phyloP scores from a whole-genome alignment of 2,888 invertebrate genomes.

The Drosophila trichaetosa region DNA sequence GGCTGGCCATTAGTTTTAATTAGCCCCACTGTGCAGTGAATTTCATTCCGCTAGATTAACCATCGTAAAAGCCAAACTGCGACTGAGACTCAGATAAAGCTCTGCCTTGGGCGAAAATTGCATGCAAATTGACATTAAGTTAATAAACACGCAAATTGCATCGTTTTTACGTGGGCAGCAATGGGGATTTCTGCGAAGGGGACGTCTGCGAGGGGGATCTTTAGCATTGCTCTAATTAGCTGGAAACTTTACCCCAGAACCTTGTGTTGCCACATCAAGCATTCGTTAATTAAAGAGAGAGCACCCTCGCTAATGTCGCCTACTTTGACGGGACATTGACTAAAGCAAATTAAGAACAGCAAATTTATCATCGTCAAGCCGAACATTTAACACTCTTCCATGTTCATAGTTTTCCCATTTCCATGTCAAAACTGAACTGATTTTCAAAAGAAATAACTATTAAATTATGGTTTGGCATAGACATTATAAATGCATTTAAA shows the following conservation, averaged over 20 bases:
- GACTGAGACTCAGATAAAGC: conserved; percentile 42
- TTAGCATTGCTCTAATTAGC: conserved; percentile 61
- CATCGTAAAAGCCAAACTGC: conserved; percentile 48
- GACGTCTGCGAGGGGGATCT: not conserved
- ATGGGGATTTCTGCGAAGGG: not conserved
- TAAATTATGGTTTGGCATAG: too few species aligned
- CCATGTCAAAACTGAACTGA: not conserved
- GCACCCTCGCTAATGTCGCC: conserved; percentile 37
- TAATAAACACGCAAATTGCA: conserved; percentile 77
- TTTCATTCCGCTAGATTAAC: conserved; percentile 39
- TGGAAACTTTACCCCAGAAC: conserved; percentile 60
- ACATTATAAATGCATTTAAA: too few species aligned
- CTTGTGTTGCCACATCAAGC: conserved; percentile 40
- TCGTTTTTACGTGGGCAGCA: conserved; percentile 27
- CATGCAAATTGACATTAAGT: conserved; percentile 79
- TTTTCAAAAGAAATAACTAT: too few species aligned
- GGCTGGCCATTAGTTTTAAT: too few species aligned
- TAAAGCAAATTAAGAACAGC: conserved; percentile 8
- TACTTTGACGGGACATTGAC: conserved; percentile 47
- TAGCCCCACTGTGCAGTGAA: too few species aligned
- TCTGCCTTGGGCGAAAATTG: conserved; percentile 71
- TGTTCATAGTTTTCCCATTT: not conserved
- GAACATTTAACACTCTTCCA: not conserved
- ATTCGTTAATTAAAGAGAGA: conserved; percentile 69
- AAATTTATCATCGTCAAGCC: not conserved